These are phyloP conservation scores for Dryobotodes eremita DNA, from an alignment of 2,888 invertebrate genomes.

Conservation along the genomic window DNA sequence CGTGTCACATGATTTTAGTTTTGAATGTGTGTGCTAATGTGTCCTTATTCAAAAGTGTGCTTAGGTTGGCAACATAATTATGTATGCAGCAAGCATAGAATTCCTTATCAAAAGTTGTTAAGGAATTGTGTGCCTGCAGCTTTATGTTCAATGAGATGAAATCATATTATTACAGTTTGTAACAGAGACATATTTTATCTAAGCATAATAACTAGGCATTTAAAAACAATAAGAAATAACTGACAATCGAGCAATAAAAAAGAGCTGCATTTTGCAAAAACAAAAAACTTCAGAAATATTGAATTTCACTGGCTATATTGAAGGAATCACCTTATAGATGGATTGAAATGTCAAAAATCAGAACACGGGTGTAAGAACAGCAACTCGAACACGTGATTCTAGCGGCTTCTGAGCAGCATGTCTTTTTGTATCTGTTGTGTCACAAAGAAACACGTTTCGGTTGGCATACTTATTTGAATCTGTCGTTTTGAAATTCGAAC, in stretches of 20 bases:
- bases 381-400: background rate
- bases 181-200: background rate
- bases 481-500: background rate
- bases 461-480: background rate
- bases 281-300: background rate
- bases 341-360: background rate
- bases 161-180: too few species aligned
- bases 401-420: background rate
- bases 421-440: background rate
- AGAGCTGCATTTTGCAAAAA: background rate
- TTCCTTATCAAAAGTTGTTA: too few species aligned
- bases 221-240: background rate
- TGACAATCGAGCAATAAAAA: background rate
- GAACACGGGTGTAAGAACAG: background rate
- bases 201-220: background rate
- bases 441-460: constrained; percentile 19
- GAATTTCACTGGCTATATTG: background rate
- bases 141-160: too few species aligned
- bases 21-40: background rate
- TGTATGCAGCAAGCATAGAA: background rate
- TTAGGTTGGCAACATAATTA: background rate
- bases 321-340: background rate
- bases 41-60: background rate
- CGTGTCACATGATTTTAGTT: background rate
- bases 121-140: too few species aligned